phyloP scores from a whole-genome alignment of 2,888 invertebrate species.

The Lamellibrachia satsuma region DNA sequence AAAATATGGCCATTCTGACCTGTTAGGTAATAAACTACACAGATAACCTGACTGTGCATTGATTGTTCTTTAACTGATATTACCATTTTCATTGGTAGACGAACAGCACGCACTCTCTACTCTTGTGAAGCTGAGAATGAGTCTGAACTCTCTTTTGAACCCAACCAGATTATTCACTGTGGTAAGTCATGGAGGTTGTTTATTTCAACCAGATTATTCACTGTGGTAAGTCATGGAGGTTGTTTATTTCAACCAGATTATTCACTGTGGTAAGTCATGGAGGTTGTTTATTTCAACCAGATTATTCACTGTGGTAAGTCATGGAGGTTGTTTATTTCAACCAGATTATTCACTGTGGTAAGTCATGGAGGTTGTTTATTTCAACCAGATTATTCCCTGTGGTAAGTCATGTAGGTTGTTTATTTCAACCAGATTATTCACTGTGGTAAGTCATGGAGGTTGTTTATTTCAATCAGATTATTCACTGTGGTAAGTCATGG shows the following conservation, averaged over 20 bases:
- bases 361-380: neutral
- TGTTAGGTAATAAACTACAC: no score
- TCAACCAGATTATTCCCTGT: neutral
- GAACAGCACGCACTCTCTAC: conserved; percentile 91
- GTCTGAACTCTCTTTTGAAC: conserved; percentile 96
- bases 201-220: neutral
- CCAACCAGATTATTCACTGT: conserved; percentile 96
- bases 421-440: neutral
- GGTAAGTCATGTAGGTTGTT: neutral
- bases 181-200: conserved; percentile 71
- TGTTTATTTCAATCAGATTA: neutral
- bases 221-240: neutral
- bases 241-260: no score
- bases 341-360: no score
- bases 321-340: no score
- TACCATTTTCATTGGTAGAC: conserved; percentile 6
- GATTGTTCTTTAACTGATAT: neutral
- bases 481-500: neutral
- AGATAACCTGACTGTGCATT: no score
- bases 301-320: no score
- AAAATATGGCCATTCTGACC: no score
- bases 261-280: no score
- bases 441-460: neutral
- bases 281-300: no score
- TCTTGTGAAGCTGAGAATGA: conserved; percentile 96